These are phyloP conservation scores for Chrysaora quinquecirrha DNA, from an alignment of 30 jellyfish, hydroid and myxozoan genomes.

Conservation along the genomic window DNA sequence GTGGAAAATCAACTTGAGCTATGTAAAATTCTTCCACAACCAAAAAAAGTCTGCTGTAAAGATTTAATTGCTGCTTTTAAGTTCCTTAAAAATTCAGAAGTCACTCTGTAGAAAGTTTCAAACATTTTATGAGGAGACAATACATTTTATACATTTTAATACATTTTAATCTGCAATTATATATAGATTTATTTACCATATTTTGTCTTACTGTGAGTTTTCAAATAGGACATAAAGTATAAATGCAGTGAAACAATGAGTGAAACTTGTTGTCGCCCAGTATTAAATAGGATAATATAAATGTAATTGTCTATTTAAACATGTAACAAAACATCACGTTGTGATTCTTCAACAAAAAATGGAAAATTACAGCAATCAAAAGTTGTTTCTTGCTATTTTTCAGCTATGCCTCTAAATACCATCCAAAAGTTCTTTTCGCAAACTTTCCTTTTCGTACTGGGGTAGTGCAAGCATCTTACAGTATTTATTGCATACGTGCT, in stretches of 20 bases:
- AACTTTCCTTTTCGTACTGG: not conserved
- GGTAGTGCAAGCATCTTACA: slow-evolving; percentile 1
- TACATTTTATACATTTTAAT: not conserved
- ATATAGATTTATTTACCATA: not conserved
- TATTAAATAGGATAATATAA: not conserved
- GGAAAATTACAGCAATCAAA: not conserved
- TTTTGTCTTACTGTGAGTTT: not conserved
- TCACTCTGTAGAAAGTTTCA: not conserved
- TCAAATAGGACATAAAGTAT: not conserved
- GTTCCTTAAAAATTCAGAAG: slow-evolving; percentile 18
- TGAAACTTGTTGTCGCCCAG: not conserved
- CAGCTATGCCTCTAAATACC: not conserved
- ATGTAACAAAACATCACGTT: not conserved
- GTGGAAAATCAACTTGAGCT: slow-evolving; percentile 8
- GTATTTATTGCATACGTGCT: slow-evolving; percentile 15
- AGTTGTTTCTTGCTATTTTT: not conserved
- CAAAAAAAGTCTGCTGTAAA: slow-evolving; percentile 16
- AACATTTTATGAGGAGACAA: not conserved
- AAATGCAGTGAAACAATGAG: not conserved
- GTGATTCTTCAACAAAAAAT: not conserved
- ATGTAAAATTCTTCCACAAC: not conserved
- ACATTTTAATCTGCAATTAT: not conserved
- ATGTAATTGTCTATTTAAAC: not conserved
- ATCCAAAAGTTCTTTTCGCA: not conserved
- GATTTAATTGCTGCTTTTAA: slow-evolving; percentile 8